phyloP scores from a whole-genome alignment of 2,888 invertebrate genomes.

The Coremacera marginata region DNA sequence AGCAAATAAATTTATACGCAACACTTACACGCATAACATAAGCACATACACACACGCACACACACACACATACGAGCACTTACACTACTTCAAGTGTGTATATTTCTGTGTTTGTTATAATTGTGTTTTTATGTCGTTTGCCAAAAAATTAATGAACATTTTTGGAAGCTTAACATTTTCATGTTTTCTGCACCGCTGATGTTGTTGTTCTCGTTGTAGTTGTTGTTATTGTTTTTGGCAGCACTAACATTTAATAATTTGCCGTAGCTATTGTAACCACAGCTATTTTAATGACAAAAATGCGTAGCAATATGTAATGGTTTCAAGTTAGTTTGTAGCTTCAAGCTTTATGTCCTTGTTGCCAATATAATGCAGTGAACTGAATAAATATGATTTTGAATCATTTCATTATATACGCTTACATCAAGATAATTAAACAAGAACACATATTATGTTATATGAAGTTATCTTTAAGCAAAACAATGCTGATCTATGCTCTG shows the following conservation, averaged over 20 bases:
- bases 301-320: too few relatives aligned
- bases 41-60: not conserved
- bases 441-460: too few relatives aligned
- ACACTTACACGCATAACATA: not conserved
- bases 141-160: slow-evolving; percentile 23
- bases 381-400: too few relatives aligned
- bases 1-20: not conserved
- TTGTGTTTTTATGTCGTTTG: slow-evolving; percentile 27
- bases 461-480: too few relatives aligned
- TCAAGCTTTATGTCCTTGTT: too few relatives aligned
- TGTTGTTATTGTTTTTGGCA: not conserved
- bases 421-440: too few relatives aligned
- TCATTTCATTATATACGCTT: too few relatives aligned
- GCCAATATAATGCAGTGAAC: too few relatives aligned
- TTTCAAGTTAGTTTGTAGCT: too few relatives aligned
- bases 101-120: slow-evolving; percentile 2
- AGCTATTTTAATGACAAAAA: too few relatives aligned
- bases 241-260: not conserved
- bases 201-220: slow-evolving; percentile 1
- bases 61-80: not conserved
- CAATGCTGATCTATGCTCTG: too few relatives aligned
- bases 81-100: not conserved
- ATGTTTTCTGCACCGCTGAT: not conserved
- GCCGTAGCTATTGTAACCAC: too few relatives aligned
- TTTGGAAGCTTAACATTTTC: slow-evolving; percentile 31